Base-by-base conservation (phyloP, 2,113 vertebrate genomes). In the Pao palembangensis region DNA sequence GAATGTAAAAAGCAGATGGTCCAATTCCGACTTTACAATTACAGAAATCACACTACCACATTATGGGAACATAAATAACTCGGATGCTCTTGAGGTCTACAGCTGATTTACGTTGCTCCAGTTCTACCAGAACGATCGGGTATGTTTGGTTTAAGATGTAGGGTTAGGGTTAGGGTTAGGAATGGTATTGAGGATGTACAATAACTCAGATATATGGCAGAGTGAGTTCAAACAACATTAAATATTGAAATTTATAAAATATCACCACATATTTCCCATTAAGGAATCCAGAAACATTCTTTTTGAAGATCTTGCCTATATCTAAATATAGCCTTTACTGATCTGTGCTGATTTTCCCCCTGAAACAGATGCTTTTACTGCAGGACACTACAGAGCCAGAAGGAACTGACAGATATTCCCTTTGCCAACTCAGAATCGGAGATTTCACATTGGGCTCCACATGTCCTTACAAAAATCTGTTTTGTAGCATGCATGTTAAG, bases 401-500 rank as follows among this genome's bases (percentile, higher is more conserved):
- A 78, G 75, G 54, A 67, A 55, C 48, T n/a, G 53, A 68, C 67
- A 55, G 64, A 73, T 59, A 64, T 76, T 67, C 21, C 55, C 63
- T 70, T 74, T 7, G 55, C 17, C 17, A 15, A 71, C 69, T 75
- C 70, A 67, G 51, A 79, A 69, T 67, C 69, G 58, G 48, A 76
- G 47, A 51, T 63, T 67, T 56, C 78, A 47, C 44, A 47, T 61
- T 70, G 25, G 56, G 58, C 65, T 44, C 14, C 13, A 69, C 64
- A 50, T 69, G 51, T 56, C 59, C 55, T 58, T 49, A 47, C 54
- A 70, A 75, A 76, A 82, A 79, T 74, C 44, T 17, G 64, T 57
- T 62, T 41, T 61, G 49, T 47, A 69, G 75, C 77, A 74, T 74
- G 61, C 69, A 78, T 73, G 68, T 67, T 56, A 28, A 66, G 55